Evolutionary conservation across 2,113 vertebrate species (phyloP), one percentile per base, ranked within the genome.

Genomic region (Merops nubicus): DNA sequence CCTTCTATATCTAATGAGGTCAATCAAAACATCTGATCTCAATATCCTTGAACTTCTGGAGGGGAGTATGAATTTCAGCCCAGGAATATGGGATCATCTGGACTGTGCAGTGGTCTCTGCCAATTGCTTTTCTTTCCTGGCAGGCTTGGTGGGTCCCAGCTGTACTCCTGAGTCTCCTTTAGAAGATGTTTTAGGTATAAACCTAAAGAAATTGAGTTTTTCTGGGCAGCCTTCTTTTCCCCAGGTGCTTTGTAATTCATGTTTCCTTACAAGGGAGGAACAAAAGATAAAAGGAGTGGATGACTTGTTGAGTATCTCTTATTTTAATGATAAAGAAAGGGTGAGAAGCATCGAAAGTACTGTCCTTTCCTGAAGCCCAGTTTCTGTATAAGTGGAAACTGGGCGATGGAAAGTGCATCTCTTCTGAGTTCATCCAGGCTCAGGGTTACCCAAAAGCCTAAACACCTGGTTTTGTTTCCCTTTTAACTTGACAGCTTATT

Each of bases 11-110:
- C 73, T 95, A 91, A 95, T 95, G 92, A 96, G 91, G 96, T 96
- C 93, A 96, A 85, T 89, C 69, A 60, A 91, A 96, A 91, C 91
- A 85, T 94, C 91, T 94, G 94, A 94, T 95, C 83, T 93, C 80
- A 91, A 82, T 91, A 94, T 45, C 80, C 88, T 93, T 94, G 84
- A 96, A 89, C 90, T 96, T 91, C 33, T 84, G 87, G 70, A 88
- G 25, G 14, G 56, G 88, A 80, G 36, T 73, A 91, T 64, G 48
- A 81, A 69, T 96, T 78, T 59, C n/a, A 94, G 70, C 57, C 62
- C 73, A 79, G 77, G 91, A 93, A 86, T 82, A 81, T 17, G 42
- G 88, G 48, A 87, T 92, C 76, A 75, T 92, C 95, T 95, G 91
- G 80, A 57, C 88, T 75, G 22, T 48, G 64, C 60, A 29, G 65